Base-by-base conservation (phyloP, 2,113 vertebrate genomes). In the Eptesicus fuscus region DNA sequence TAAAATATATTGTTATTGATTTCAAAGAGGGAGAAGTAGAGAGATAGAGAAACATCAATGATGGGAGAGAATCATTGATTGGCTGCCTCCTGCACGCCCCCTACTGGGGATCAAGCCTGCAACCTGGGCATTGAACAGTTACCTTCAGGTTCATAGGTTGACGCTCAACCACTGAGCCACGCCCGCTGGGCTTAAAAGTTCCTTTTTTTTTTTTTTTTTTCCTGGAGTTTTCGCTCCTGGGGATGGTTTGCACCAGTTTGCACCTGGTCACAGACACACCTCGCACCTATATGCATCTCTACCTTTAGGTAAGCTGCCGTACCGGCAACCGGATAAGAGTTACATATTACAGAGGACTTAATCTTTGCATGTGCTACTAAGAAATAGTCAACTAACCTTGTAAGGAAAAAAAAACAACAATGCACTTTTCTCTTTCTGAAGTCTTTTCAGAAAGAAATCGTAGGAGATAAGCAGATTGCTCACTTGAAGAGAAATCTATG, bases 191-290 rank as follows among this genome's bases (percentile, higher is more conserved):
- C 32, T 67, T n/a, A 67, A 7, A n/a, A 67, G 7, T 67, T 35
- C 93, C 65, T 83, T 93, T 65, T 92, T 56, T 23, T 23, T 56
- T 56, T 25, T 44, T 25, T 12, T 25, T 93, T 93, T 17, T 51
- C 14, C 76, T 25, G 78, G 53, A 20, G 53, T 44, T 3, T 90
- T 71, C 61, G 78, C 25, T 44, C 61, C 79, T 30, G 59, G 71
- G 95, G 97, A 95, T 44, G 65, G 42, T 97, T 97, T 97, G 91
- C 77, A 67, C 88, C 73, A 95, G 91, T 96, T 97, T 96, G 80
- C 82, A 95, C 88, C 86, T 96, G 95, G 90, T 93, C 96, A 94
- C 90, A 92, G 87, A 91, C 93, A 90, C 65, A 70, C 90, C 89
- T 97, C 22, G 67, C 32, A 47, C 93, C 70, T 89, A 32, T 95